phyloP scores from a whole-genome alignment of 2,113 vertebrate species.

The Psilopsiagon aymara region DNA sequence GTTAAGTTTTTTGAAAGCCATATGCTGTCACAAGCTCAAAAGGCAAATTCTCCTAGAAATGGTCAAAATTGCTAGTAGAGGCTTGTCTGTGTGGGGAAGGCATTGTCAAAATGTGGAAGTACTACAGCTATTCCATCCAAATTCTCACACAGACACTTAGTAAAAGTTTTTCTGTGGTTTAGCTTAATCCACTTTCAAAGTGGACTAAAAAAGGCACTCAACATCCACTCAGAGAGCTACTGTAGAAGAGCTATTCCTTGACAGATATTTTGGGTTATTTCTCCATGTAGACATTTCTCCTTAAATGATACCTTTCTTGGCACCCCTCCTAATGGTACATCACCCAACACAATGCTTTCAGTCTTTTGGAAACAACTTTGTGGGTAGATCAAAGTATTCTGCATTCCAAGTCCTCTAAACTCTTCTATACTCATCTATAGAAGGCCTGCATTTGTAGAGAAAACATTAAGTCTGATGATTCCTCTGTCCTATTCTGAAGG shows the following conservation, averaged over 20 bases:
- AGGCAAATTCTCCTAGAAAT: not conserved
- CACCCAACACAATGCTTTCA: not conserved
- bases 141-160: not conserved
- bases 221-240: not conserved
- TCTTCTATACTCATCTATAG: not conserved
- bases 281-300: not conserved
- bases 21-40: not conserved
- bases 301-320: not conserved
- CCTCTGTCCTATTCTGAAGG: not conserved
- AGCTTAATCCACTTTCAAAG: conserved; percentile 4
- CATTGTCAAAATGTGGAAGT: not conserved
- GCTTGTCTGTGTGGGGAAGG: not conserved
- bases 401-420: not conserved
- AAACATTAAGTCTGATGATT: not conserved
- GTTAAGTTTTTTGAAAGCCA: not conserved
- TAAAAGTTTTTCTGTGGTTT: not conserved
- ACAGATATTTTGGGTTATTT: not conserved
- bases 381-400: not conserved
- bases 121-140: not conserved
- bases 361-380: not conserved
- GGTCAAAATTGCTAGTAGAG: not conserved
- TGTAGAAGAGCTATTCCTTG: not conserved
- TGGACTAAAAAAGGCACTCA: not conserved
- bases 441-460: not conserved
- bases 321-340: not conserved